Percentiles rank a stretch among this genome's conserved stretches.
These are phyloP conservation scores for Nymphalis c-album DNA, from an alignment of 2,888 invertebrate species.

Conservation along the genomic window DNA sequence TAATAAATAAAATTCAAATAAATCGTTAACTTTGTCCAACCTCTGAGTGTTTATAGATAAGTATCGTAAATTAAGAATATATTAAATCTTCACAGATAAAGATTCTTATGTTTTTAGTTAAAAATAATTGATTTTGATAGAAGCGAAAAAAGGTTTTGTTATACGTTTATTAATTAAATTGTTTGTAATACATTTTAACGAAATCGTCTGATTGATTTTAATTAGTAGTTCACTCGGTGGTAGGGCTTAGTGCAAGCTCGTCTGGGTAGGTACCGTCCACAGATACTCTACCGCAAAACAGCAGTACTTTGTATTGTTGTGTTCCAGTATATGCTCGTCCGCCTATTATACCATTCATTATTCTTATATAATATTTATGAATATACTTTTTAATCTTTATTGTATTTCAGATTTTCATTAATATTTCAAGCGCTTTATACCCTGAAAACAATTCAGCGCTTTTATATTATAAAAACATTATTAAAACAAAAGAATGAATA, in stretches of 20 bases:
- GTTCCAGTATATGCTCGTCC: background rate
- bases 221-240: no score
- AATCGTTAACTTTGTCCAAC: slow-evolving; percentile 3
- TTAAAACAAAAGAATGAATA: background rate
- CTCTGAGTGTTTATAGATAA: background rate
- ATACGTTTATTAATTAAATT: background rate
- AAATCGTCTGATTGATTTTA: background rate
- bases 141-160: background rate
- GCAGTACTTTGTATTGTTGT: no score
- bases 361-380: no score
- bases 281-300: no score
- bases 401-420: background rate
- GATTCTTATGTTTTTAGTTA: background rate
- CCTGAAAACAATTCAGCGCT: background rate
- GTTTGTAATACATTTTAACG: background rate
- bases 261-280: no score
- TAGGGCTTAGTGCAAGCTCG: no score
- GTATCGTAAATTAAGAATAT: background rate
- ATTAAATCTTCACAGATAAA: background rate
- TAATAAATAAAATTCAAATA: no score
- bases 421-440: background rate
- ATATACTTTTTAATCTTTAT: no score
- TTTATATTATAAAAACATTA: background rate
- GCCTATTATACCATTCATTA: no score
- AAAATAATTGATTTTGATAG: background rate